These are phyloP conservation scores for Girardia tigrina DNA, from an alignment of 2,888 invertebrate genomes.

Conservation along the genomic window DNA sequence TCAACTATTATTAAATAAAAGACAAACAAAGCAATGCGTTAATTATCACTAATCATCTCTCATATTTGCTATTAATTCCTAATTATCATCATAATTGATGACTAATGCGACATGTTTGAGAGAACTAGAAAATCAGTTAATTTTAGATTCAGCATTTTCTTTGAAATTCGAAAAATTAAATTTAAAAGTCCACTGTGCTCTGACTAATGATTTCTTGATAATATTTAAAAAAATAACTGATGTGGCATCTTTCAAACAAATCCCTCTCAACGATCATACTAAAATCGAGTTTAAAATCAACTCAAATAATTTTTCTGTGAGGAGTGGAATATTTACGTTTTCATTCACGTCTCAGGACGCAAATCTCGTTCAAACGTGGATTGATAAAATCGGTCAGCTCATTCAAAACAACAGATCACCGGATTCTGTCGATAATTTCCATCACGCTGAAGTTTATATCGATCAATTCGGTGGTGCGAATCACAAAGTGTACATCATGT, in stretches of 20 bases:
- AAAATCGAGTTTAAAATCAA: background rate
- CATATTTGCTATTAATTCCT: no score
- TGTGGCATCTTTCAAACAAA: background rate
- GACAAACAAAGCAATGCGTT: no score
- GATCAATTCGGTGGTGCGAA: background rate
- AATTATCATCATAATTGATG: no score
- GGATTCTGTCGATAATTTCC: background rate
- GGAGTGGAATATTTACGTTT: background rate
- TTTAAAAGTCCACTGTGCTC: background rate
- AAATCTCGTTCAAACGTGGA: background rate
- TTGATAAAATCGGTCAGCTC: background rate
- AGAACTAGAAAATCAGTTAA: no score
- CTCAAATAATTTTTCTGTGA: background rate
- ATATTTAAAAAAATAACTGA: background rate
- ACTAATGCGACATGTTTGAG: no score
- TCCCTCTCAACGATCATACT: background rate
- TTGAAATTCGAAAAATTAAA: no score
- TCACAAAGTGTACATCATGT: background rate
- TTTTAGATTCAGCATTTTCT: no score
- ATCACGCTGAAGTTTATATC: background rate
- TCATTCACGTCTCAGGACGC: background rate
- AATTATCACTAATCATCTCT: no score
- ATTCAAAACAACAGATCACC: background rate
- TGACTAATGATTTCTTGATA: background rate
- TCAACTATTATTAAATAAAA: no score